Evolutionary conservation across 2,113 vertebrate species (phyloP).

Genomic region (Ascaphus truei): DNA sequence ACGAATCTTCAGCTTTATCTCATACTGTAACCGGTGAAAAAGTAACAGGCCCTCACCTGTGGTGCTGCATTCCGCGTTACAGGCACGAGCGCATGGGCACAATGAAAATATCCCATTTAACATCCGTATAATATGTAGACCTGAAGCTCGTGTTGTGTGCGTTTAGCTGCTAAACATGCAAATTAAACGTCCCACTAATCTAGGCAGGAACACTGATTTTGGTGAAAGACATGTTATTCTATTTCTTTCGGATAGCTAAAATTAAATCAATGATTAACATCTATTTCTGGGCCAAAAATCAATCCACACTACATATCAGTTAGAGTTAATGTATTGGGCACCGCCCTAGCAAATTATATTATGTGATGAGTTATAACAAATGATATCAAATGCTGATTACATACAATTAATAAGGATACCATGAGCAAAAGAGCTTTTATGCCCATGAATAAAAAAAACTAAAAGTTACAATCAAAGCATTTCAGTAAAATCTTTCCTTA

Average conservation of each 20-base stretch:
- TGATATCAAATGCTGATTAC: slow-evolving; percentile 21
- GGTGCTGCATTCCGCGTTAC: no score
- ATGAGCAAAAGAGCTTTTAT: no score
- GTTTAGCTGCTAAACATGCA: neutral
- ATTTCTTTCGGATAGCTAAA: slow-evolving; percentile 13
- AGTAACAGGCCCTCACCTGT: no score
- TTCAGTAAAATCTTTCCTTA: no score
- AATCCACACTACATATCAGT: slow-evolving; percentile 19
- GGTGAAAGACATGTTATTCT: neutral
- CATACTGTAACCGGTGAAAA: no score
- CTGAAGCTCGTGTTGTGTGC: no score
- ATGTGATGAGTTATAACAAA: slow-evolving; percentile 3
- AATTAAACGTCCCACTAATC: neutral
- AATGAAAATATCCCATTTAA: no score
- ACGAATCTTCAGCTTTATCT: no score
- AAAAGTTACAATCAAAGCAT: no score
- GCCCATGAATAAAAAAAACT: no score
- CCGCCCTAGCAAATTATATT: slow-evolving; percentile 14
- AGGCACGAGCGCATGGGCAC: no score
- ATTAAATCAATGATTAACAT: slow-evolving; percentile 6
- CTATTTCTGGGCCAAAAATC: neutral
- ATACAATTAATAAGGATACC: neutral
- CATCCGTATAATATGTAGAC: no score
- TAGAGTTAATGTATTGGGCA: slow-evolving; percentile 1
- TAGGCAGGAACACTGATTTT: neutral